A percentile compares a stretch with the other conserved stretches of the same genome.
Conservation (phyloP, 2,888 invertebrate genomes). For the Sericinus montela region DNA sequence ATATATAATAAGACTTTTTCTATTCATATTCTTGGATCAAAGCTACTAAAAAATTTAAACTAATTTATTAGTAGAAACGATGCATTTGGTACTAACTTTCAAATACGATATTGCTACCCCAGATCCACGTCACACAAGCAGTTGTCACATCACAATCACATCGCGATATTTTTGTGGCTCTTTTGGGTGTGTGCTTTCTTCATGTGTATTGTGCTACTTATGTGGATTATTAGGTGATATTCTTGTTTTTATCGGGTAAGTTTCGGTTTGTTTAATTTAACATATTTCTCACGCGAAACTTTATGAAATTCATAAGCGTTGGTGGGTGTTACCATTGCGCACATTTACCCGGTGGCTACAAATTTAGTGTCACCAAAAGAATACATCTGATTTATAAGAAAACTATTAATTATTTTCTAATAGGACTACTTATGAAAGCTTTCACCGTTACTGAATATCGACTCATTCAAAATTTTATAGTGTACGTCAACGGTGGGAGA, state of each 20-base stretch:
- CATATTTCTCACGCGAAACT: constrained; percentile 20
- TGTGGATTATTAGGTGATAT: constrained; percentile 79
- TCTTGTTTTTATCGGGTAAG: constrained; percentile 71
- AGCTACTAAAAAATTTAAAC: too few species aligned
- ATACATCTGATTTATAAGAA: constrained; percentile 43
- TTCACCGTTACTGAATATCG: constrained; percentile 24
- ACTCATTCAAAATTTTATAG: constrained; percentile 42
- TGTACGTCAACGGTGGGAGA: constrained; percentile 47
- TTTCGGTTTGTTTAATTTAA: constrained; percentile 20
- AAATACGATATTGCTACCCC: constrained; percentile 43
- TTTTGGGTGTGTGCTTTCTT: constrained; percentile 78
- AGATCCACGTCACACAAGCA: constrained; percentile 76
- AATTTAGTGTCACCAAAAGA: constrained; percentile 47
- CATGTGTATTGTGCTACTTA: constrained; percentile 79
- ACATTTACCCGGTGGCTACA: constrained; percentile 55
- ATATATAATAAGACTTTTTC: too few species aligned
- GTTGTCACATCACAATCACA: constrained; percentile 77
- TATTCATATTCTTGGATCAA: too few species aligned
- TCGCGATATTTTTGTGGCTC: constrained; percentile 78
- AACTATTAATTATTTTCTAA: constrained; percentile 33
- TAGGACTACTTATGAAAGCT: constrained; percentile 25
- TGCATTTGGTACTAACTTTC: too few species aligned
- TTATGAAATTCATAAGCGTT: constrained; percentile 28
- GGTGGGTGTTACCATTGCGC: constrained; percentile 35
- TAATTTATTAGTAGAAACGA: neutral